Percentiles rank a stretch among this genome's conserved stretches.
phyloP scores from a whole-genome alignment of 1,140 invertebrate species.

The Tetramorium alpestre region DNA sequence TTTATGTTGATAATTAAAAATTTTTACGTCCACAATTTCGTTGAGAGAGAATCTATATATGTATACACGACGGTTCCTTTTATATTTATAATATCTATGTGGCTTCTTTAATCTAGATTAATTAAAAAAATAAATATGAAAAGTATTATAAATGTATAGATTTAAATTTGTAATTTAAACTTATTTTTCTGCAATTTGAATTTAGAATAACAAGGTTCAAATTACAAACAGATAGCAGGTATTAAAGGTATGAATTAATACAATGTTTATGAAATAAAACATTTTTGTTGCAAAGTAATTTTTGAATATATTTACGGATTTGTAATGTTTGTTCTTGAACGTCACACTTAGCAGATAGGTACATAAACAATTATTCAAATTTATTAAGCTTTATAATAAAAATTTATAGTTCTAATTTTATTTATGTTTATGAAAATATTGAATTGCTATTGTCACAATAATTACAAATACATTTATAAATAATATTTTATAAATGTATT shows the following conservation, averaged over 20 bases:
- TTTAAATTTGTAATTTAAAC: background rate
- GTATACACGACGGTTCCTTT: background rate
- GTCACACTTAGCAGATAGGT: background rate
- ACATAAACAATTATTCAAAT: background rate
- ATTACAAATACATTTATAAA: background rate
- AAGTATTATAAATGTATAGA: background rate
- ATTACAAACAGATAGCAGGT: background rate
- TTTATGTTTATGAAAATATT: background rate
- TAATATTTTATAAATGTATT: background rate
- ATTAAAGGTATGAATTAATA: background rate
- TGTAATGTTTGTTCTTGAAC: background rate
- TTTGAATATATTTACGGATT: background rate
- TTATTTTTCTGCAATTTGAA: background rate
- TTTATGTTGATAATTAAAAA: conserved; percentile 42
- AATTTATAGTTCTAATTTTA: background rate
- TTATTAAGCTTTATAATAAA: background rate
- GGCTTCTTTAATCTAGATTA: background rate
- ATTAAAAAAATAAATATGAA: background rate
- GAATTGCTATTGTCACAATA: background rate
- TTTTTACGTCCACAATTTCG: background rate
- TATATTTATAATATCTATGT: background rate
- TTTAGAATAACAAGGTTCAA: background rate
- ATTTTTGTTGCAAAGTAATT: background rate
- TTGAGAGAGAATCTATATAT: background rate
- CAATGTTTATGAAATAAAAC: background rate